Conservation (phyloP, 2,888 invertebrate genomes). For the Caenorhabditis virilis region DNA sequence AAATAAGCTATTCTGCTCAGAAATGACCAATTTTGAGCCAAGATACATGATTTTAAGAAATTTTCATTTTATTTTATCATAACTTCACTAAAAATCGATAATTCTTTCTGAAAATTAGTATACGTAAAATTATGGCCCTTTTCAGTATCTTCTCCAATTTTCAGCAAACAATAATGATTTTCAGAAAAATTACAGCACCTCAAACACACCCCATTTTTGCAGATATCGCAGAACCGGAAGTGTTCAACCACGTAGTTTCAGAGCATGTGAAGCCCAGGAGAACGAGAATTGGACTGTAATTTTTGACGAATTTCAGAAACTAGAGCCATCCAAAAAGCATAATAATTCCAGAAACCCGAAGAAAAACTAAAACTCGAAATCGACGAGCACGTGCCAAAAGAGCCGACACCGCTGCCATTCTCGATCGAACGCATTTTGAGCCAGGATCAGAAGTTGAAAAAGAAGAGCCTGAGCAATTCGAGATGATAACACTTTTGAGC, state of each 20-base stretch:
- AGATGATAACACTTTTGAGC: too few relatives aligned
- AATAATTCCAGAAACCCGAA: too few relatives aligned
- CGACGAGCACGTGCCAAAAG: conserved; percentile 1
- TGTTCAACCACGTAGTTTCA: conserved; percentile 55
- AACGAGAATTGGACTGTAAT: too few relatives aligned
- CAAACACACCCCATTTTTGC: neutral
- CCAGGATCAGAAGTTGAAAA: too few relatives aligned
- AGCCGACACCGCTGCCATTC: conserved; percentile 31
- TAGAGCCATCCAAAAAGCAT: too few relatives aligned
- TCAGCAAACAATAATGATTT: neutral
- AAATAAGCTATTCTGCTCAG: too few relatives aligned
- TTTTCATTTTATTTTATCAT: neutral
- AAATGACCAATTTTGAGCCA: too few relatives aligned
- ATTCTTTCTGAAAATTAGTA: neutral
- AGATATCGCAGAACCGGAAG: conserved; percentile 62
- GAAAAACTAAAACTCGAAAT: too few relatives aligned
- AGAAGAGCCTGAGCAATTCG: too few relatives aligned
- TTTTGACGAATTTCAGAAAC: too few relatives aligned
- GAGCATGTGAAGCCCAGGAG: conserved; percentile 3
- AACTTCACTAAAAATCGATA: neutral
- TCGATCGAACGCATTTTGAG: neutral
- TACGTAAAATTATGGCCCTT: too few relatives aligned
- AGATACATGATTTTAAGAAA: neutral
- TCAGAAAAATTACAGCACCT: neutral
- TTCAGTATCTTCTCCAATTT: neutral